Base-by-base conservation (phyloP, 2,113 vertebrate genomes). In the Trinectes maculatus region DNA sequence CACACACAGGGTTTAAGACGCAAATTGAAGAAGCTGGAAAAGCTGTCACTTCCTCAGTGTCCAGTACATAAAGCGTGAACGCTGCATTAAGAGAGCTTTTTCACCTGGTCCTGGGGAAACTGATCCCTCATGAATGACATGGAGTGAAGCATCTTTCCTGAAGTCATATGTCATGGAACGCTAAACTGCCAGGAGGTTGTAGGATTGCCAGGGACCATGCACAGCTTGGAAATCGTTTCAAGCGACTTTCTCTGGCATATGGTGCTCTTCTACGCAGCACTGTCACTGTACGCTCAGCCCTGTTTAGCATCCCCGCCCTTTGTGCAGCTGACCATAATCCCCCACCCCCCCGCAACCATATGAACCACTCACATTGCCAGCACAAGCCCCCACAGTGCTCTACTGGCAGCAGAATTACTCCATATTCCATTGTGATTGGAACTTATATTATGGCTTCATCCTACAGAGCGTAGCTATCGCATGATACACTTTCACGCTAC, bases 1-100 rank as follows among this genome's bases (percentile, higher is more conserved):
- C 36, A 31, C 64, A 70, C 11, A 11, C n/a, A 24, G 39, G 39
- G n/a, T 33, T 42, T 18, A 68, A 74, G 74, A 74, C 55, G 77
- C 59, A 63, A 60, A 44, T 16, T 21, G 33, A 73, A 37, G 21
- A 34, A 66, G 69, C 56, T 51, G 18, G 31, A 39, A 68, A 42
- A 43, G 40, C 53, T 56, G 70, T 62, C 46, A 64, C 54, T 59
- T 63, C 34, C n/a, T 44, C 71, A 82, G 55, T 55, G 61, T 69
- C 54, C 19, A 25, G 59, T 43, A 33, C 28, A 55, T 71, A 46
- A 74, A 79, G 58, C 46, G 68, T 63, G 19, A 61, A 29, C 49
- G 6, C 33, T 49, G 31, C 1, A 52, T 76, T 42, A 78, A 58
- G 61, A 3, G 39, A 40, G 24, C 37, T 10, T 33, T 57, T 76